Evolutionary conservation across 37 sponge, comb jelly and placozoan genomes (phyloP), one percentile per base, ranked within the genome.

Genomic region (Mnemiopsis leidyi): DNA sequence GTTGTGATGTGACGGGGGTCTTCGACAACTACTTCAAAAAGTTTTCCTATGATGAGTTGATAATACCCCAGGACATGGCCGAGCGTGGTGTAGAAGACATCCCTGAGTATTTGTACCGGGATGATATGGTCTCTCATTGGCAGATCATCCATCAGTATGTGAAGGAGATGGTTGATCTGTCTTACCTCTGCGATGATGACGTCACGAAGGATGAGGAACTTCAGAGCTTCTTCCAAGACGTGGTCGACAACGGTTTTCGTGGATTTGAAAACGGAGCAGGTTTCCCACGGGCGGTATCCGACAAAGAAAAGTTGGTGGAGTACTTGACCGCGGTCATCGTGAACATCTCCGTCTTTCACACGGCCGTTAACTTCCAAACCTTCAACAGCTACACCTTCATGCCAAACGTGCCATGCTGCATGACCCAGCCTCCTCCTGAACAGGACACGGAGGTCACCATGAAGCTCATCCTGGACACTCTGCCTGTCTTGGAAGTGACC

Each of bases 371-470:
- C n/a, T n/a, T 30, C 25, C 29, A 71, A 30, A 30, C 73, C 29
- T 71, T 71, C 73, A 71, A 5, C 73, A 29, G 26, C 73, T 71
- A 71, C 73, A 71, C 29, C 73, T 71, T n/a, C 25, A 71, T 30
- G 21, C 73, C 73, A 29, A 71, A 71, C 73, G 73, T 30, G 29
- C 73, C 73, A 30, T n/a, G 21, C 73, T 71, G 73, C 73, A 3
- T 71, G 25, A 71, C 23, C 3, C 73, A 29, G 73, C 25, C 73
- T 3, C 73, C 73, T 7, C 73, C 73, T 3, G 25, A 71, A 71
- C 73, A 71, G 73, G 73, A 71, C 25, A 30, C 23, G 25, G 26
- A 29, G 7, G 73, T 71, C 2, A 71, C 73, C 21, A 71, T 71
- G 73, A 30, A 71, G 21, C 23, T 25, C 29, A 71, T 71, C 25